phyloP scores from a whole-genome alignment of 2,797 vertebrate genomes.

The Chaunax sp. region DNA sequence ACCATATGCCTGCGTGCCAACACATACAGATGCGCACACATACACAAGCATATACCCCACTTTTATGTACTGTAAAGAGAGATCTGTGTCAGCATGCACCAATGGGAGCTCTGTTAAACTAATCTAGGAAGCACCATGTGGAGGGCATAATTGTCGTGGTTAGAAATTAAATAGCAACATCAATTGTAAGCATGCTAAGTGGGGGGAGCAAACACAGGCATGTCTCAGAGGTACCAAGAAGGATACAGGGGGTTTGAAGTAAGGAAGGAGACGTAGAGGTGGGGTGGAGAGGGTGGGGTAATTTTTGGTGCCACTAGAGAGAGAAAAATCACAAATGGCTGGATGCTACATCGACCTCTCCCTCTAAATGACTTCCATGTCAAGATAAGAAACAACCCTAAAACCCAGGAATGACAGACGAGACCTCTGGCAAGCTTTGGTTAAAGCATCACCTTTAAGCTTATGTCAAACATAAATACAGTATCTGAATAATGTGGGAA shows the following conservation, averaged over 20 bases:
- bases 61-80: conserved; percentile 36
- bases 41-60: conserved; percentile 1
- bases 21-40: conserved; percentile 28
- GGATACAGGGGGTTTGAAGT: conserved; percentile 52
- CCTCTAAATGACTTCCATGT: conserved; percentile 80
- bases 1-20: conserved; percentile 20
- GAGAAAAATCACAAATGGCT: conserved; percentile 77
- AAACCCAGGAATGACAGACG: conserved; percentile 54
- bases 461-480: conserved; percentile 21
- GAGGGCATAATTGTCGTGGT: conserved; percentile 72
- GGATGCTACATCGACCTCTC: conserved; percentile 78
- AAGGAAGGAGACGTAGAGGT: conserved; percentile 50
- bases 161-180: conserved; percentile 76
- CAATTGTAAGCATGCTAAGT: conserved; percentile 65
- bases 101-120: conserved; percentile 57
- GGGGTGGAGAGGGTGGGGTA: conserved; percentile 54
- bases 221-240: conserved; percentile 62
- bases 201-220: conserved; percentile 48
- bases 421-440: conserved; percentile 41
- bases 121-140: conserved; percentile 64
- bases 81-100: conserved; percentile 59
- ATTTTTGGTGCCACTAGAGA: conserved; percentile 79
- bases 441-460: conserved; percentile 52
- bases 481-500: conserved; percentile 26
- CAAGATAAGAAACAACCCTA: conserved; percentile 71